These are phyloP conservation scores for Murina feae DNA, from an alignment of 2,113 vertebrate species.

Conservation along the genomic window DNA sequence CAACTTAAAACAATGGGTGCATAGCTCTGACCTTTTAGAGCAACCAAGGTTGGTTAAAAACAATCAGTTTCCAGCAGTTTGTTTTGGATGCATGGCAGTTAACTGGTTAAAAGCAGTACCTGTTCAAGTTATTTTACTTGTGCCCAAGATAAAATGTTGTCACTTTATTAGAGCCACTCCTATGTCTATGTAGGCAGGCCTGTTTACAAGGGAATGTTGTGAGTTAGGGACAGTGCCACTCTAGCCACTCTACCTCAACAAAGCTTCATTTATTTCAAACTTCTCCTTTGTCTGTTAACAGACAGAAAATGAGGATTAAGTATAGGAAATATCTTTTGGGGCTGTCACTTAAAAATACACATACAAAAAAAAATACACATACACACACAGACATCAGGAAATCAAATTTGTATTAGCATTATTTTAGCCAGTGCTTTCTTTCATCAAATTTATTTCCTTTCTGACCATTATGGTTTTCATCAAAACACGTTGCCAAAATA, in stretches of 20 bases:
- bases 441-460: slow-evolving; percentile 49
- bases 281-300: background rate
- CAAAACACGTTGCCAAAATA: slow-evolving; percentile 45
- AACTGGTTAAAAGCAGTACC: background rate
- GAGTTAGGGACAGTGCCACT: background rate
- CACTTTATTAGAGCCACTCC: background rate
- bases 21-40: no score
- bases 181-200: background rate
- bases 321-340: background rate
- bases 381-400: background rate
- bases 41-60: no score
- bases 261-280: background rate
- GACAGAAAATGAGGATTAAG: background rate
- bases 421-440: background rate
- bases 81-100: no score
- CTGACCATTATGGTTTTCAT: background rate
- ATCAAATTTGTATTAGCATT: background rate
- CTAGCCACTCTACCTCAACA: background rate
- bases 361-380: background rate
- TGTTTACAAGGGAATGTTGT: background rate
- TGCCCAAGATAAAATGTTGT: background rate
- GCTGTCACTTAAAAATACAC: background rate
- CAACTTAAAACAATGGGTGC: no score
- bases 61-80: no score
- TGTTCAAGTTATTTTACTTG: background rate